Percentiles rank a stretch among this genome's conserved stretches.
Conservation (phyloP, 2,113 vertebrate species). For the Pseudorectes ferrugineus region DNA sequence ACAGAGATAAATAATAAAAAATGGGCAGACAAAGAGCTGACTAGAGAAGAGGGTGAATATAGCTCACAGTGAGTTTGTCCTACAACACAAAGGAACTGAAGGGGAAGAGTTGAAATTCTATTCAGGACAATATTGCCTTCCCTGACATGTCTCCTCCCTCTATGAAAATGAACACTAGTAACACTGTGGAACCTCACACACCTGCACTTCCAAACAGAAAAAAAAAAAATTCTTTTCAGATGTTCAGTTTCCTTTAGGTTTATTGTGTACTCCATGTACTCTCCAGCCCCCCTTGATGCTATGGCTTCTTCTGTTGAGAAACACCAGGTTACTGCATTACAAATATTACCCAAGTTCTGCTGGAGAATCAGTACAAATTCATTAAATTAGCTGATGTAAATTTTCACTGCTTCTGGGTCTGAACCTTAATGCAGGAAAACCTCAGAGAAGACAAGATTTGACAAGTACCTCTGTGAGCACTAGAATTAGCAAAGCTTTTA, state of each 20-base stretch:
- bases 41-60: not conserved
- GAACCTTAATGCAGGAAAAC: not conserved
- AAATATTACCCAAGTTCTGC: not conserved
- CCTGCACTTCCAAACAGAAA: not conserved
- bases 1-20: not conserved
- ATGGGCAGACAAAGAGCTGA: not conserved
- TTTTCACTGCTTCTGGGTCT: not conserved
- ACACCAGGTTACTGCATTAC: not conserved
- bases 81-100: not conserved
- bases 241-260: not conserved
- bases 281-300: not conserved
- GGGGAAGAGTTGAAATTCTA: not conserved
- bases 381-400: not conserved
- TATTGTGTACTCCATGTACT: rapidly evolving
- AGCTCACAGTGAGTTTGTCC: not conserved
- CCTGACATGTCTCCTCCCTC: not conserved
- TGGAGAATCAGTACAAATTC: not conserved
- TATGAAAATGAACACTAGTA: not conserved
- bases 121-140: not conserved
- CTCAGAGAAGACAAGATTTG: not conserved
- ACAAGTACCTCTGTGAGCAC: not conserved
- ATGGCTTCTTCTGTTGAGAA: not conserved
- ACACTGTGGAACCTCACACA: not conserved
- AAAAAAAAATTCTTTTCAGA: not conserved
- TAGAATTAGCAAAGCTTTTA: not conserved